Evolutionary conservation across 1,140 invertebrate genomes (phyloP).

Genomic region (Sitobion miscanthi): DNA sequence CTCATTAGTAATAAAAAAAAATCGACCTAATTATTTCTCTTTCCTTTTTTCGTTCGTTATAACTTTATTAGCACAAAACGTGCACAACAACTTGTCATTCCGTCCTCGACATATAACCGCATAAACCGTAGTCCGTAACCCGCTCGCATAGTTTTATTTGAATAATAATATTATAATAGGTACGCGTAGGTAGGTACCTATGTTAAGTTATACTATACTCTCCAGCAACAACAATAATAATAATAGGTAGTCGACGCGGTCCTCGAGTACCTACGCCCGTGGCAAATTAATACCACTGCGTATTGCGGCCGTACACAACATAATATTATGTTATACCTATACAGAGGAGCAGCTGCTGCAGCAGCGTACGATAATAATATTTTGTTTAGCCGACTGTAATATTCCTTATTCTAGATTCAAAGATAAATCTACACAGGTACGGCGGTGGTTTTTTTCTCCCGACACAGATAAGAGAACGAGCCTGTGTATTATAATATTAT

Average conservation of each 20-base stretch:
- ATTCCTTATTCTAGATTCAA: background rate
- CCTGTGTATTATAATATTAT: too few relatives aligned
- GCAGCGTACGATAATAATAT: background rate
- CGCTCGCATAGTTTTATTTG: background rate
- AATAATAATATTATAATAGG: constrained; percentile 1
- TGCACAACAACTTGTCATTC: background rate
- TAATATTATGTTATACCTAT: background rate
- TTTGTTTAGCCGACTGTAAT: background rate
- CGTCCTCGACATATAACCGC: background rate
- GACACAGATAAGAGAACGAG: background rate
- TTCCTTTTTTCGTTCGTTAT: background rate
- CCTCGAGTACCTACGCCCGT: background rate
- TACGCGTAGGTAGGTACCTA: background rate
- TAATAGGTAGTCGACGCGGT: background rate
- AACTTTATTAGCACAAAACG: background rate
- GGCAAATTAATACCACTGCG: background rate
- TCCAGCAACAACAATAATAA: background rate
- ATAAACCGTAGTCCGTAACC: background rate
- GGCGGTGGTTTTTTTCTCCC: background rate
- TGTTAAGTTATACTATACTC: background rate
- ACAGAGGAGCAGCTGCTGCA: background rate
- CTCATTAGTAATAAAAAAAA: background rate
- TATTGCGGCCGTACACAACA: background rate
- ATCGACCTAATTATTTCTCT: background rate
- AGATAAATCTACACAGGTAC: background rate